Conservation (phyloP, 2,888 invertebrate genomes). For the Latrodectus hesperus region DNA sequence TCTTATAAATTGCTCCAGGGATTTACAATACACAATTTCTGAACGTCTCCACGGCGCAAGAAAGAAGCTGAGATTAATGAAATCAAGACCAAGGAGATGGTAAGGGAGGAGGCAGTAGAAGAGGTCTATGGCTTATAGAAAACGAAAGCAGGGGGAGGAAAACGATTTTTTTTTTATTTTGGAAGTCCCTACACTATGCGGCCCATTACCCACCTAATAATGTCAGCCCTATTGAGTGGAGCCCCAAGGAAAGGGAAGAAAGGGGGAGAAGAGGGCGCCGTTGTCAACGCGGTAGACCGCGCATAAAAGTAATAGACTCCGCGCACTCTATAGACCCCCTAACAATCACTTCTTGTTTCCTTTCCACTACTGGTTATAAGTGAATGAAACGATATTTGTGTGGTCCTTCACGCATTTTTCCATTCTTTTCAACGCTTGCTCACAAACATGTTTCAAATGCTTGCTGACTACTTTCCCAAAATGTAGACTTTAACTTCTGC, state of each 20-base stretch:
- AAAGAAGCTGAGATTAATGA: constrained; percentile 55
- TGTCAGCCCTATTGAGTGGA: constrained; percentile 41
- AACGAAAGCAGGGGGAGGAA: background rate
- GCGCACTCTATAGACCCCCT: constrained; percentile 40
- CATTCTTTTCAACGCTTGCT: constrained; percentile 32
- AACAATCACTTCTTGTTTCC: constrained; percentile 62
- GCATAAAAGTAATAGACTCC: constrained; percentile 56
- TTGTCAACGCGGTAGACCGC: constrained; percentile 49
- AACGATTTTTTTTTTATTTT: background rate
- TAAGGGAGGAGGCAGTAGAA: background rate
- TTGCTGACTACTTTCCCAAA: too few species aligned
- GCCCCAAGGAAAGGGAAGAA: constrained; percentile 11
- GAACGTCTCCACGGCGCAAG: background rate
- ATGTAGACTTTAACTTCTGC: too few species aligned
- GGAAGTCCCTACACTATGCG: constrained; percentile 34
- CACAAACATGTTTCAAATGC: background rate
- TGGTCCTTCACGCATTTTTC: constrained; percentile 18
- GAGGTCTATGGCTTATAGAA: background rate
- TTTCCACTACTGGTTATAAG: constrained; percentile 18
- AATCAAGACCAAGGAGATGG: constrained; percentile 10
- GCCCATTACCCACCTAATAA: constrained; percentile 67
- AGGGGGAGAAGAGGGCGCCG: constrained; percentile 33
- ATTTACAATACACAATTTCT: background rate
- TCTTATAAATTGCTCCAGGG: background rate
- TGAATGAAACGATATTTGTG: constrained; percentile 26